Percentiles rank a stretch among this genome's conserved stretches.
Conservation (phyloP, 2,888 invertebrate species). For the Hypena proboscidalis region DNA sequence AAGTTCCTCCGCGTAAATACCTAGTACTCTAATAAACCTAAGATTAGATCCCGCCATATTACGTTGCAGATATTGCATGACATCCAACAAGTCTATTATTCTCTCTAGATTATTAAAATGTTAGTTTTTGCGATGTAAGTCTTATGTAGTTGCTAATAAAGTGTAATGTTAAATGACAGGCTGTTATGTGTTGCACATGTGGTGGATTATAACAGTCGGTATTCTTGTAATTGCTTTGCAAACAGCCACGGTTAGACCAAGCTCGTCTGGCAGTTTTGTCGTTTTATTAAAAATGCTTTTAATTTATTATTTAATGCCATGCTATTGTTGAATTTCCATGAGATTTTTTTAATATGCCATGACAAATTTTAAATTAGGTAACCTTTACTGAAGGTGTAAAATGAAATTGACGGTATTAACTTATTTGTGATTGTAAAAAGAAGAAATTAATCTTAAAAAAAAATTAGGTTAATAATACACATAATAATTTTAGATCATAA, state of each 20-base stretch:
- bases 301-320: constrained; percentile 44
- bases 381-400: no score
- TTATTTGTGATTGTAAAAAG: no score
- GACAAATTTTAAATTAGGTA: no score
- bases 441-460: no score
- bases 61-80: constrained; percentile 49
- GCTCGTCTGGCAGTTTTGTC: constrained; percentile 52
- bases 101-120: constrained; percentile 36
- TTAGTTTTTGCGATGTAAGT: constrained; percentile 31
- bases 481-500: no score
- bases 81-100: constrained; percentile 50
- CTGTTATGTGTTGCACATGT: constrained; percentile 38
- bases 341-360: no score
- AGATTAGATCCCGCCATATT: constrained; percentile 39
- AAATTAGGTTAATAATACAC: no score
- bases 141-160: constrained; percentile 25
- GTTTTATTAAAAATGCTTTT: constrained; percentile 53
- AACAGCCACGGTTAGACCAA: constrained; percentile 62
- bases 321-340: constrained; percentile 32
- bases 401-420: no score
- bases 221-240: constrained; percentile 66
- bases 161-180: constrained; percentile 27
- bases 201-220: constrained; percentile 41
- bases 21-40: constrained; percentile 26
- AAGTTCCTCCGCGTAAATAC: constrained; percentile 1